Evolutionary conservation across 2,113 vertebrate genomes (phyloP), one percentile per base, ranked within the genome.

Genomic region (Pomatorhinus ruficollis): DNA sequence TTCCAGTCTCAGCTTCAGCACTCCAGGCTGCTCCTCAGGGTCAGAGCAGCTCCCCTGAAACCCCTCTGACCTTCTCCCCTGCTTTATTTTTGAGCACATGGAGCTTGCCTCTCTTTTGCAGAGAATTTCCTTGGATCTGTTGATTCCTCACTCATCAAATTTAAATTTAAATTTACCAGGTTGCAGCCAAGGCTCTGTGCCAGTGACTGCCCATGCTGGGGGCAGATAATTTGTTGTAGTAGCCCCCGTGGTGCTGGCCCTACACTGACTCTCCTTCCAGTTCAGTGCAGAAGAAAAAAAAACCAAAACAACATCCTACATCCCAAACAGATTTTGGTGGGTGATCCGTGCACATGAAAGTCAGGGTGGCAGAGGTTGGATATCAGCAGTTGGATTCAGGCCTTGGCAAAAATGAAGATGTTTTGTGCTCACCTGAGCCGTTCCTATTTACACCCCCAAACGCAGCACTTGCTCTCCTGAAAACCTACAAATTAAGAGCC

Each of bases 331-430:
- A 2, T 37, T 33, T 70, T 33, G 47, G 11, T 57, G 42, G 18
- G 31, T 33, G 19, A 63, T 8, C 12, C 45, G 2, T 3, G 13
- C 47, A n/a, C 0, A 0, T 7, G 6, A 15, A 47, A 56, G 30
- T 53, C 44, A 15, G 64, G 49, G 20, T 35, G 49, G 31, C 21
- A 68, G 37, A 16, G 40, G 39, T 5, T 17, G 6, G 15, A 17
- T 2, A 49, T 4, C n/a, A 68, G 53, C 49, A 37, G 33, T 8
- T 42, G 33, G 39, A 33, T 33, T n/a, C 50, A 14, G 35, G 16
- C 49, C 33, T 72, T 17, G 15, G 37, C 11, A 12, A 17, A 27
- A 37, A 25, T 18, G 18, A 18, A 61, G 17, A 18, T 23, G 30
- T 21, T 90, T 65, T 52, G 30, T 33, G 4, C 27, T 60, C 60